These are phyloP conservation scores for Acholoe squamosa DNA, from an alignment of 2,888 invertebrate species.

Conservation along the genomic window DNA sequence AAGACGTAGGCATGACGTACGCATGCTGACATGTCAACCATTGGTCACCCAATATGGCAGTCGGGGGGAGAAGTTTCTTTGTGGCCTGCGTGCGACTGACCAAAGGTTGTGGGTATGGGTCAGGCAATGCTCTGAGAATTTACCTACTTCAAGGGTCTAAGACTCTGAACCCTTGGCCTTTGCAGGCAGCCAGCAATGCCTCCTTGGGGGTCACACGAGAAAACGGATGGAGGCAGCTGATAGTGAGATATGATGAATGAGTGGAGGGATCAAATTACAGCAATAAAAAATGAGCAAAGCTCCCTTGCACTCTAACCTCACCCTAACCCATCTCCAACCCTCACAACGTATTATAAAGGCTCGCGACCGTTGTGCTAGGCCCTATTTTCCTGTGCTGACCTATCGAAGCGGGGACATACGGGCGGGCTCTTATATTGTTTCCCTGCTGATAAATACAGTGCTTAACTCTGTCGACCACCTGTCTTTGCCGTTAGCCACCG, in stretches of 20 bases:
- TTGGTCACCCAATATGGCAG: background rate
- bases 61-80: background rate
- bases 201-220: conserved; percentile 21
- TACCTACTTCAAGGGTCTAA: background rate
- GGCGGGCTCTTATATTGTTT: background rate
- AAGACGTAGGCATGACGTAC: background rate
- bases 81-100: conserved; percentile 13
- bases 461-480: conserved; percentile 12
- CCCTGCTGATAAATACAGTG: background rate
- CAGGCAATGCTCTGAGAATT: background rate
- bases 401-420: conserved; percentile 11
- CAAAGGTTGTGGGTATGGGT: background rate
- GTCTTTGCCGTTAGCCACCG: conserved; percentile 15
- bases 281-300: conserved; percentile 9
- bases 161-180: background rate
- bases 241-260: conserved; percentile 21
- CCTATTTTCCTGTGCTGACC: background rate
- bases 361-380: background rate
- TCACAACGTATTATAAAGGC: background rate
- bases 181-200: background rate
- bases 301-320: background rate
- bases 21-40: conserved; percentile 21
- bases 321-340: background rate
- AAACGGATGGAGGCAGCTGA: background rate
- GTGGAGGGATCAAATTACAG: conserved; percentile 6